Percentiles rank a stretch among this genome's conserved stretches.
Conservation (phyloP, 1,140 invertebrate genomes). For the Drosophila orosa region DNA sequence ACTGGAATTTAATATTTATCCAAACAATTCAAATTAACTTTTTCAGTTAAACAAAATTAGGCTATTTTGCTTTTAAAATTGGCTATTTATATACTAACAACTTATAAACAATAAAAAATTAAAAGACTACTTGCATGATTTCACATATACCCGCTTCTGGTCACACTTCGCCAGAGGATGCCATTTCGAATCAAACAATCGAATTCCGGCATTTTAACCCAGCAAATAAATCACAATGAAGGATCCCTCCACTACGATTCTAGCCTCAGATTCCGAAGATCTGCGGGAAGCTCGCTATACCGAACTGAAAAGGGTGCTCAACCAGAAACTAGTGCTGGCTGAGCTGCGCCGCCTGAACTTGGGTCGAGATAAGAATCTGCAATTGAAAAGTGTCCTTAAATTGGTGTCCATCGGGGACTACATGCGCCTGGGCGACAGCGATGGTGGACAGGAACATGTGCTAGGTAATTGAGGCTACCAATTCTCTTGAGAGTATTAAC, state of each 20-base stretch:
- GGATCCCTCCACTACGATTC: constrained; percentile 41
- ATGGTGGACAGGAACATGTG: constrained; percentile 28
- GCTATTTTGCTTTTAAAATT: not conserved
- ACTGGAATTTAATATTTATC: no score
- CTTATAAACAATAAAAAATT: no score
- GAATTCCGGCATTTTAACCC: not conserved
- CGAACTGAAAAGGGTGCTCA: constrained; percentile 53
- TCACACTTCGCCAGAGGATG: not conserved
- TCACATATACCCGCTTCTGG: not conserved
- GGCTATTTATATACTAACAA: not conserved
- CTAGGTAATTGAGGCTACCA: constrained; percentile 34
- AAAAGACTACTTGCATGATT: not conserved
- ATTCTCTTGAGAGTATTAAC: not conserved
- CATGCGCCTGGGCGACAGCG: constrained; percentile 34
- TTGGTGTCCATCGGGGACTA: constrained; percentile 50
- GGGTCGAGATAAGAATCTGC: constrained; percentile 17
- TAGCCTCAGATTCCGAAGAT: constrained; percentile 44
- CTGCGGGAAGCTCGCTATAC: constrained; percentile 38
- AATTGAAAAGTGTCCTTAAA: constrained; percentile 49
- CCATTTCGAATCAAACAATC: constrained; percentile 23
- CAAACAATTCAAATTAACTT: no score
- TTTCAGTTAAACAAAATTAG: no score
- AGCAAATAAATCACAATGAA: constrained; percentile 20
- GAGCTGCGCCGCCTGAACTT: constrained; percentile 37
- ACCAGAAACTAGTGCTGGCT: constrained; percentile 54